Evolutionary conservation across 2,113 vertebrate genomes (phyloP), one percentile per base, ranked within the genome.

Genomic region (Barnardius zonarius): DNA sequence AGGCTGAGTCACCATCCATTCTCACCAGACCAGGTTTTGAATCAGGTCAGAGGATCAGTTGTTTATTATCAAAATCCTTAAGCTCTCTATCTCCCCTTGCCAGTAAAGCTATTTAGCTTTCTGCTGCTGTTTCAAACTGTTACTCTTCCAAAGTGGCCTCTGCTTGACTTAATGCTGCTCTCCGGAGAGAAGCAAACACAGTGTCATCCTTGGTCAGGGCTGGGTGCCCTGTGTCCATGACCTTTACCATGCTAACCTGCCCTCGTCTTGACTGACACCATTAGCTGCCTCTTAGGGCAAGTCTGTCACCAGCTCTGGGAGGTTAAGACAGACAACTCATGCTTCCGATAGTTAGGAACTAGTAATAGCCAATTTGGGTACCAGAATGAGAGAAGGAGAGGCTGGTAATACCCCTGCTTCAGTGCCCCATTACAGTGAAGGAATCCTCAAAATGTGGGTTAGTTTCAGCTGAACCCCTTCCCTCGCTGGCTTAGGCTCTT

Each of bases 221-320:
- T 37, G 27, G 33, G n/a, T 75, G n/a, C 49, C 30, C 52, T 41
- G 18, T 62, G 44, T 55, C 46, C 2, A 0, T 89, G 88, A 96
- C 96, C 94, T 96, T 94, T 94, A 73, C 74, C 94, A 92, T 54
- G 81, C 89, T 96, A 79, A 96, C 96, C 95, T 89, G 76, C 77
- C 92, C 67, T 93, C 63, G 14, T 74, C 95, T 70, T 80, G 74
- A 81, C 80, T 0, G 1, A 30, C 62, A 66, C 49, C 70, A 27
- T 87, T 93, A 88, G 94, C 82, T 87, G 77, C 70, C 66, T 95
- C 90, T 72, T 70, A 72, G 72, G 64, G 39, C 68, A 94, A 64
- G 61, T 84, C 82, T 91, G 86, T 76, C 0, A 0, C 48, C 77
- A 46, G 66, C 74, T 83, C 86, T 59, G 54, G 43, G 77, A 95